Evolutionary conservation across 2,888 invertebrate species (phyloP).

Genomic region (Ditylenchus weischeri): DNA sequence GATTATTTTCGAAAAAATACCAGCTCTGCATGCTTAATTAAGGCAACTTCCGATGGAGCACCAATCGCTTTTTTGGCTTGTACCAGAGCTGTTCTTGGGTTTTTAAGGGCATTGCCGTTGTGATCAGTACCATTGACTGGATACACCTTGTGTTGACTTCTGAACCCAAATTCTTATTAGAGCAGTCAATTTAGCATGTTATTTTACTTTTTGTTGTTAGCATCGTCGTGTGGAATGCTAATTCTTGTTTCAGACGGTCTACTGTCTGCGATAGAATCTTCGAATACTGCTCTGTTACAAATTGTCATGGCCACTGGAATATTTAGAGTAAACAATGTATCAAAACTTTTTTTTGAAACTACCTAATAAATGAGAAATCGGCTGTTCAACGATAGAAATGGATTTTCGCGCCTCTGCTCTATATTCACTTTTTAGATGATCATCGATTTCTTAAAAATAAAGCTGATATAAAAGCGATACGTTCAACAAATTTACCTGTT

Average conservation of each 20-base stretch:
- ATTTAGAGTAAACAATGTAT: no score
- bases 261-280: not conserved
- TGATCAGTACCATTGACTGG: not conserved
- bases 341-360: no score
- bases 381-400: no score
- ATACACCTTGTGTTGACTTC: not conserved
- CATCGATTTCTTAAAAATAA: no score
- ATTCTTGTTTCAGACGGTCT: not conserved
- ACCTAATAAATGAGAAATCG: no score
- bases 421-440: no score
- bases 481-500: not conserved
- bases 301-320: not conserved
- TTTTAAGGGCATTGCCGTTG: not conserved
- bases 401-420: no score
- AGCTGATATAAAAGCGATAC: no score
- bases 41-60: constrained; percentile 34
- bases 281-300: constrained; percentile 2
- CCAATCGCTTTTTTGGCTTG: constrained; percentile 19
- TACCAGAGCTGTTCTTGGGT: constrained; percentile 6
- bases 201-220: no score
- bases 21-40: constrained; percentile 33
- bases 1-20: no score
- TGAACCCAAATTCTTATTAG: not conserved
- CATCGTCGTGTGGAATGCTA: not conserved
- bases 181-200: not conserved